A percentile compares a stretch with the other conserved stretches of the same genome.
These are phyloP conservation scores for Phortica magna DNA, from an alignment of 2,888 invertebrate species.

Conservation along the genomic window DNA sequence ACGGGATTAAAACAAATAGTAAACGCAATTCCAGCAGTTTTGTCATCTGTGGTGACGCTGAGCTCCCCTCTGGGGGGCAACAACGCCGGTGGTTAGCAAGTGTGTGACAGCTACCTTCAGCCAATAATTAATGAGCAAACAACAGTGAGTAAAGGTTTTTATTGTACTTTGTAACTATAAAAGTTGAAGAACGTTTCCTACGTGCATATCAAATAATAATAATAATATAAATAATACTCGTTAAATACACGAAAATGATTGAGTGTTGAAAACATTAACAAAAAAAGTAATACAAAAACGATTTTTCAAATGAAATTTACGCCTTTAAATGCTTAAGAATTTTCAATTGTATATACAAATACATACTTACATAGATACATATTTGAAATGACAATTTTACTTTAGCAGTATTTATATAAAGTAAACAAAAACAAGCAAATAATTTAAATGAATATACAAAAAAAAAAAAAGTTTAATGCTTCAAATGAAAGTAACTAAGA, in stretches of 20 bases:
- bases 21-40: not conserved
- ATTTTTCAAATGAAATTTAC: constrained; percentile 21
- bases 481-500: no score
- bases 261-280: not conserved
- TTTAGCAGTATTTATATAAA: not conserved
- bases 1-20: constrained; percentile 19
- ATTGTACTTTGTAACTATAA: no score
- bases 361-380: not conserved
- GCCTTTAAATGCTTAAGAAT: not conserved
- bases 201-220: constrained; percentile 27
- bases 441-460: no score
- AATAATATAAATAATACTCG: not conserved
- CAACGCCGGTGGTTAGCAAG: no score
- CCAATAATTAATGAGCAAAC: constrained; percentile 12
- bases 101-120: not conserved
- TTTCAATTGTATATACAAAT: not conserved
- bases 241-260: not conserved
- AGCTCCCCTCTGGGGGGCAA: no score
- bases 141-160: not conserved
- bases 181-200: not conserved
- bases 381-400: not conserved
- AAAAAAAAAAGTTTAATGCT: constrained; percentile 12
- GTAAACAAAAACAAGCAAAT: not conserved
- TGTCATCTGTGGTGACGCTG: not conserved
- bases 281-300: constrained; percentile 35